Evolutionary conservation across 2,888 invertebrate species (phyloP).

Genomic region (Labia minor): DNA sequence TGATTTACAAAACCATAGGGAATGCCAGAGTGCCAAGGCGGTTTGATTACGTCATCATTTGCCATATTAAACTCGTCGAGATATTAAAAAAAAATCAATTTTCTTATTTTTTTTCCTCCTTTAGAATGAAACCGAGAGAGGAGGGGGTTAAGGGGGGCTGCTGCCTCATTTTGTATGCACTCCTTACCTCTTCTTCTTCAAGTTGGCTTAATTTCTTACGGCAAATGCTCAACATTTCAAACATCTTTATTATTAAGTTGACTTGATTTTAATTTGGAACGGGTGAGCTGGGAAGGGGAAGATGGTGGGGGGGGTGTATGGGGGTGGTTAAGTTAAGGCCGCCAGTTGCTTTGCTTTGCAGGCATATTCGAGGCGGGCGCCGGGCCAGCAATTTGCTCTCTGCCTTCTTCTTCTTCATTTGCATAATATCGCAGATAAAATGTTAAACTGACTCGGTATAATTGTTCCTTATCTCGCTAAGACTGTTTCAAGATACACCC

Average conservation of each 20-base stretch:
- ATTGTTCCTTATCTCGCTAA: constrained; percentile 3
- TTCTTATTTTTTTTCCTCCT: neutral
- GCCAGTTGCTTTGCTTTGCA: constrained; percentile 4
- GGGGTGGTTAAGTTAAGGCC: neutral
- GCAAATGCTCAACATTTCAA: constrained; percentile 7
- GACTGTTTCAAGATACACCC: constrained; percentile 13
- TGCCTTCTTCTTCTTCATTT: constrained; percentile 13
- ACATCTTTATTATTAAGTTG: constrained; percentile 13
- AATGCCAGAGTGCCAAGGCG: neutral
- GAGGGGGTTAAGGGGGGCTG: no score
- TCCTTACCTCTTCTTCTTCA: neutral
- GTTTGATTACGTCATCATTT: constrained; percentile 13
- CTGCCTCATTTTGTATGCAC: neutral
- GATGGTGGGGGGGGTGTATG: no score
- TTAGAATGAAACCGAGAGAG: neutral
- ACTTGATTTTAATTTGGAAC: neutral
- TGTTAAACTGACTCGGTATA: constrained; percentile 5
- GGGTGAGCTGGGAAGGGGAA: neutral
- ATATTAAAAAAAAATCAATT: constrained; percentile 4
- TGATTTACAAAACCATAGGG: constrained; percentile 9
- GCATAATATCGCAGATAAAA: constrained; percentile 13
- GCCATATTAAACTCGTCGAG: neutral
- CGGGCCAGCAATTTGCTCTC: neutral
- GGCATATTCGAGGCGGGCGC: constrained; percentile 13
- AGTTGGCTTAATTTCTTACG: constrained; percentile 13